Conservation (phyloP, 1,140 invertebrate species). For the Zophobas morio region DNA sequence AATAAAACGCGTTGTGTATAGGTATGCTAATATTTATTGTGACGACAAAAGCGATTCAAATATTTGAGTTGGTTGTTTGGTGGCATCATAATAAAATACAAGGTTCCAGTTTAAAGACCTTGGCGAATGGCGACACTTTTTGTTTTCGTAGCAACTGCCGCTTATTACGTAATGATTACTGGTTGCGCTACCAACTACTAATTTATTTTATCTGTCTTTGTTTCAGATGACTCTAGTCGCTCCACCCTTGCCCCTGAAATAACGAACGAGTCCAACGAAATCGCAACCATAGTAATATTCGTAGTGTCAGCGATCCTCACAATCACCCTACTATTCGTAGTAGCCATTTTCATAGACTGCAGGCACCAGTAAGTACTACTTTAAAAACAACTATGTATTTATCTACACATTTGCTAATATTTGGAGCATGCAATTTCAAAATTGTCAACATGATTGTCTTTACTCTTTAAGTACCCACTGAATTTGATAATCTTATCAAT, state of each 20-base stretch:
- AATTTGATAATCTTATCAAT: neutral
- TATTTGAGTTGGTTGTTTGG: too few relatives aligned
- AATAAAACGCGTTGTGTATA: too few relatives aligned
- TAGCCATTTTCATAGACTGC: conserved; percentile 59
- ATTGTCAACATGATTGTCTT: neutral
- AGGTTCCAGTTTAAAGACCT: too few relatives aligned
- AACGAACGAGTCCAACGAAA: conserved; percentile 54
- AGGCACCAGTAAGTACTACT: conserved; percentile 57
- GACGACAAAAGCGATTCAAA: too few relatives aligned
- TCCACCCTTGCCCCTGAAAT: conserved; percentile 15
- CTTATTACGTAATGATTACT: neutral
- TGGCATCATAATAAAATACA: too few relatives aligned
- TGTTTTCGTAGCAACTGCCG: neutral
- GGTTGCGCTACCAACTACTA: neutral
- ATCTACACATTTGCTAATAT: too few relatives aligned
- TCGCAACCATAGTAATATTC: conserved; percentile 57
- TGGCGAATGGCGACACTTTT: neutral
- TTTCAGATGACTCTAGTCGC: conserved; percentile 27
- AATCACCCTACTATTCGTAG: conserved; percentile 57
- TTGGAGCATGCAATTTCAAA: too few relatives aligned
- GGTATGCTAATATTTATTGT: too few relatives aligned
- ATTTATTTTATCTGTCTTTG: conserved; percentile 1
- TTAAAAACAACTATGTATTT: conserved; percentile 1
- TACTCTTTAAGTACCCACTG: neutral
- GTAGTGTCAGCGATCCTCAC: conserved; percentile 57